Evolutionary conservation across 2,888 invertebrate species (phyloP).

Genomic region (Melieria omissa): DNA sequence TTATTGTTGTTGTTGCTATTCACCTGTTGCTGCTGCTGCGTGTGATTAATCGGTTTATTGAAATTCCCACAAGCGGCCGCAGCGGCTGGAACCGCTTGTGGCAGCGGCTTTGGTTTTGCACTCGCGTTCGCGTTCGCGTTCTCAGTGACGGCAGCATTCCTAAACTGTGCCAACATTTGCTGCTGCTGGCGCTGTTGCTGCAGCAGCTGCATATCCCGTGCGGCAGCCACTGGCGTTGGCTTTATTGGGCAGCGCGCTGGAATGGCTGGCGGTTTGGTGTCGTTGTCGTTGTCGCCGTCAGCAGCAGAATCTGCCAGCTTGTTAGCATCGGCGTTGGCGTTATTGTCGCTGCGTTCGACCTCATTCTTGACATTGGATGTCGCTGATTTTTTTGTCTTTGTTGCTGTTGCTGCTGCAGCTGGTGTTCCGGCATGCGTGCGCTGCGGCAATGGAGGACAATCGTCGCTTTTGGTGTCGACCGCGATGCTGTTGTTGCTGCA

Average conservation of each 20-base stretch:
- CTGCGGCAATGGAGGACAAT: conserved; percentile 45
- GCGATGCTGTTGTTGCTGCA: conserved; percentile 37
- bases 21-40: conserved; percentile 30
- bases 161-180: conserved; percentile 36
- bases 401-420: conserved; percentile 25
- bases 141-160: conserved; percentile 19
- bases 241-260: conserved; percentile 47
- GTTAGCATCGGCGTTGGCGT: conserved; percentile 44
- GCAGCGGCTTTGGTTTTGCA: not conserved
- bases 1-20: conserved; percentile 36
- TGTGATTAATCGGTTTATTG: conserved; percentile 37
- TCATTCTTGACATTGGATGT: conserved; percentile 21
- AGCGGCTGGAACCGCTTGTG: not conserved
- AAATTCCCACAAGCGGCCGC: conserved; percentile 23
- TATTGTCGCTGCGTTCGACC: conserved; percentile 28
- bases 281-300: conserved; percentile 24
- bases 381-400: conserved; percentile 9
- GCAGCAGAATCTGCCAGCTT: conserved; percentile 38
- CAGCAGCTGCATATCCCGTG: conserved; percentile 28
- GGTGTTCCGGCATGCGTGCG: conserved; percentile 42
- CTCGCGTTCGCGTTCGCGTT: conserved; percentile 24
- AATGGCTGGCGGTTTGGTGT: conserved; percentile 53
- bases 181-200: conserved; percentile 41
- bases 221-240: conserved; percentile 34
- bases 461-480: conserved; percentile 43